A percentile compares a stretch with the other conserved stretches of the same genome.
Conservation (phyloP, 2,888 invertebrate species). For the Toxonevra muliebris region DNA sequence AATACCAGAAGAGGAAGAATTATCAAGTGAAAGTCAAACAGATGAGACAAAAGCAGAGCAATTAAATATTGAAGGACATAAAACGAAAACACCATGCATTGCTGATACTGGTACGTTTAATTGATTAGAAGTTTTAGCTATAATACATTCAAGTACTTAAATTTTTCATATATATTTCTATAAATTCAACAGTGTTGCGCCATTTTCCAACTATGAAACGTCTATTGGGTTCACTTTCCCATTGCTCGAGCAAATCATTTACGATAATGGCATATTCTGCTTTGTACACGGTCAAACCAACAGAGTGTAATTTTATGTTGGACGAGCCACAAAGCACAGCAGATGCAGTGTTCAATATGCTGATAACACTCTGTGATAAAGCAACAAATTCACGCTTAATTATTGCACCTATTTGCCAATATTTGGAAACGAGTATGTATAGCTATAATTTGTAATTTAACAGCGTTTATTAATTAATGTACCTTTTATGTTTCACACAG, state of each 20-base stretch:
- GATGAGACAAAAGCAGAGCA: constrained; percentile 86
- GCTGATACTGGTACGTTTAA: constrained; percentile 70
- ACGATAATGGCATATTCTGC: constrained; percentile 72
- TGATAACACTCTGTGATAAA: constrained; percentile 79
- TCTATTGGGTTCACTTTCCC: constrained; percentile 81
- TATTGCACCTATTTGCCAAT: constrained; percentile 80
- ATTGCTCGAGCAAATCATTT: constrained; percentile 77
- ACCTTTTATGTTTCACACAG: constrained; percentile 38
- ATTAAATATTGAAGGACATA: constrained; percentile 66
- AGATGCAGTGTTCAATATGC: constrained; percentile 87
- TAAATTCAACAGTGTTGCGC: constrained; percentile 70
- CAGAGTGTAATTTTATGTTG: constrained; percentile 52
- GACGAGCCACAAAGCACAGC: constrained; percentile 81
- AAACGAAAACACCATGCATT: constrained; percentile 72
- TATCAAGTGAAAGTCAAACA: constrained; percentile 72
- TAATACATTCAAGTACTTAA: not conserved
- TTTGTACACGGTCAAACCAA: constrained; percentile 59
- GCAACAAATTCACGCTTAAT: constrained; percentile 80
- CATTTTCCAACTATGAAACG: constrained; percentile 84
- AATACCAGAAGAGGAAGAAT: constrained; percentile 65
- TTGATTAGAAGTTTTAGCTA: not conserved
- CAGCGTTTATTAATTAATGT: not conserved
- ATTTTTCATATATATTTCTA: not conserved
- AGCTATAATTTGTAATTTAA: not conserved
- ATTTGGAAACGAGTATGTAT: constrained; percentile 67